Evolutionary conservation across 1,140 invertebrate genomes (phyloP).

Genomic region (Hylaeus volcanicus): DNA sequence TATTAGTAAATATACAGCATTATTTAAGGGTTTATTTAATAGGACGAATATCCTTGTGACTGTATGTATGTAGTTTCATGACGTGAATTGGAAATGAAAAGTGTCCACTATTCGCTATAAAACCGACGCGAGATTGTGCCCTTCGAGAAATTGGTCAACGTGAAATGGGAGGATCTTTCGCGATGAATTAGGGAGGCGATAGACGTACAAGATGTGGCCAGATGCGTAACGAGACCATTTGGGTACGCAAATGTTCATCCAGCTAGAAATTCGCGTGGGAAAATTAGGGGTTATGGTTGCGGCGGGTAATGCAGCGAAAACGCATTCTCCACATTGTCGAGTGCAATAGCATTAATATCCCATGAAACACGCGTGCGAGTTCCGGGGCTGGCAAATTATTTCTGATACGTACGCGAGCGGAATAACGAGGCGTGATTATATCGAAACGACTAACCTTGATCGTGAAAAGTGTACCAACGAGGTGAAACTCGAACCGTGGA

Average conservation of each 20-base stretch:
- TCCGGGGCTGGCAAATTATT: background rate
- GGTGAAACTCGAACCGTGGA: background rate
- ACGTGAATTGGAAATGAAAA: background rate
- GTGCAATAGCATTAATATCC: conserved; percentile 24
- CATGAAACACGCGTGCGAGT: background rate
- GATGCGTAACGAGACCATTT: background rate
- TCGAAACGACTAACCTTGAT: background rate
- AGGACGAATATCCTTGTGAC: too few relatives aligned
- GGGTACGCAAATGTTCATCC: background rate
- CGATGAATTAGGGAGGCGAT: too few relatives aligned
- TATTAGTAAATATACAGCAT: too few relatives aligned
- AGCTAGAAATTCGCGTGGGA: conserved; percentile 16
- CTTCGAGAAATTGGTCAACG: too few relatives aligned
- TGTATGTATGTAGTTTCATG: too few relatives aligned
- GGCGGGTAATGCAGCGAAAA: conserved; percentile 20
- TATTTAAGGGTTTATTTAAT: too few relatives aligned
- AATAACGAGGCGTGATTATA: background rate
- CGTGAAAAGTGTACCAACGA: background rate
- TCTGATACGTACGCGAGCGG: background rate
- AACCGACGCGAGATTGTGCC: too few relatives aligned
- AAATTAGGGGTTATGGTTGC: conserved; percentile 24
- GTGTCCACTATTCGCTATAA: too few relatives aligned
- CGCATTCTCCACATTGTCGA: background rate
- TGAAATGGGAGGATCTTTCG: too few relatives aligned
- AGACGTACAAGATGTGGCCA: background rate